A percentile compares a stretch with the other conserved stretches of the same genome.
These are phyloP conservation scores for Coracias cyanogaster DNA, from an alignment of 2,797 vertebrate genomes.

Conservation along the genomic window DNA sequence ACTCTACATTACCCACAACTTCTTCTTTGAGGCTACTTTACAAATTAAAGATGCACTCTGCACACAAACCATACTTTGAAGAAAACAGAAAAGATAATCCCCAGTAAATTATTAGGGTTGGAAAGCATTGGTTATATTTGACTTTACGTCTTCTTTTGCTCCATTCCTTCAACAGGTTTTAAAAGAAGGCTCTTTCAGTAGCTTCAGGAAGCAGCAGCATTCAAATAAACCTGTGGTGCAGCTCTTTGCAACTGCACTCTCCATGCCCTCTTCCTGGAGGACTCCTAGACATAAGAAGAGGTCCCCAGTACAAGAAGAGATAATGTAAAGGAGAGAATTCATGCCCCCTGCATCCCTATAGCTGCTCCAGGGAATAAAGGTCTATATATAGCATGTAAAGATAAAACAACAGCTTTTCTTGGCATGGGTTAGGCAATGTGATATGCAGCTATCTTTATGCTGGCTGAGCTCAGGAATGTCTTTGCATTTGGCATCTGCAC, in stretches of 20 bases:
- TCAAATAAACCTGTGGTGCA: background rate
- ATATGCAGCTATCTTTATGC: background rate
- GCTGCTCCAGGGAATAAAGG: background rate
- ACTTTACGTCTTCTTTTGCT: constrained; percentile 1
- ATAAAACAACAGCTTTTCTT: background rate
- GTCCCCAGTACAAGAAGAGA: background rate
- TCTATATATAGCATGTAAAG: background rate
- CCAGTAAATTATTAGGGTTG: constrained; percentile 28
- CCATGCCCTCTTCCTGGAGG: background rate
- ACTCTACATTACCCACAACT: constrained; percentile 12
- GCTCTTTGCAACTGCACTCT: background rate
- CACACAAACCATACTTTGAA: constrained; percentile 18
- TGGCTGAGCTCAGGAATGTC: background rate
- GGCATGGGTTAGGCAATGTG: background rate
- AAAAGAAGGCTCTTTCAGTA: background rate
- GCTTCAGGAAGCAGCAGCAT: background rate
- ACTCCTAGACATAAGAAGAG: background rate
- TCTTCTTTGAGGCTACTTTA: constrained; percentile 25
- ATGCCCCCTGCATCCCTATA: background rate
- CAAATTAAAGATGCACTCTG: constrained; percentile 39
- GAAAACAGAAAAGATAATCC: constrained; percentile 31
- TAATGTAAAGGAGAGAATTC: background rate
- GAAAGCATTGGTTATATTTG: constrained; percentile 13
- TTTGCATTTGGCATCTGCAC: background rate
- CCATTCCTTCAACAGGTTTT: constrained; percentile 9